Evolutionary conservation across 2,888 invertebrate genomes (phyloP), one percentile per base, ranked within the genome.

Genomic region (Drosophila maculinotata): DNA sequence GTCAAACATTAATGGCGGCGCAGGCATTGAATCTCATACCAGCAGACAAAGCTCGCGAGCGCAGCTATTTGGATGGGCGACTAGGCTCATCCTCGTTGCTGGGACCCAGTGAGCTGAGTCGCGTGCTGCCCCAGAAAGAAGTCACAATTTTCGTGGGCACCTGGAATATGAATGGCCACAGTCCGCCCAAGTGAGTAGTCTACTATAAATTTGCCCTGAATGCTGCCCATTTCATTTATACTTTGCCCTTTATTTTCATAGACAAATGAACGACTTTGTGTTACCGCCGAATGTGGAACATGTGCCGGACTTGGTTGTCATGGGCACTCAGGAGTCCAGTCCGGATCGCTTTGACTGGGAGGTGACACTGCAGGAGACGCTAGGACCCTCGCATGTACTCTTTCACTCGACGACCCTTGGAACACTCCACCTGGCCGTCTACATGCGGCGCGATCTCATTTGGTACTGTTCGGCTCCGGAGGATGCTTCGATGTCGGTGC

Each of bases 121-220:
- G 97, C 90, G 95, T 96, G 39, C 94, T 98, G 83, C 97, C 97
- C 1, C 95, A 95, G 83, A 93, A 96, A 78, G 96, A 97, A 91
- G 93, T 98, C 0, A 95, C 94, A 72, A 94, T 98, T 81, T 98
- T 97, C 93, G 95, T 98, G 56, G 98, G 97, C 5, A 97, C 97
- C 20, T 99, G 98, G 98, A 99, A 99, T 90, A 98, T 98, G 97
- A 98, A 97, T 91, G 98, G 97, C 28, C 96, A 98, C 89, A 93
- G 93, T 75, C 95, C 96, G 39, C 96, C 96, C 41, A 95, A 95
- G 97, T 97, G 93, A 92, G 84, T 77, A n/a, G n/a, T n/a, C n/a
- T n/a, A n/a, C n/a, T n/a, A n/a, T n/a, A n/a, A n/a, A n/a, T n/a
- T n/a, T n/a, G n/a, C n/a, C n/a, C n/a, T n/a, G n/a, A n/a, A n/a